Evolutionary conservation across 1,140 invertebrate genomes (phyloP).

Genomic region (Pygmarrhopalites habei): DNA sequence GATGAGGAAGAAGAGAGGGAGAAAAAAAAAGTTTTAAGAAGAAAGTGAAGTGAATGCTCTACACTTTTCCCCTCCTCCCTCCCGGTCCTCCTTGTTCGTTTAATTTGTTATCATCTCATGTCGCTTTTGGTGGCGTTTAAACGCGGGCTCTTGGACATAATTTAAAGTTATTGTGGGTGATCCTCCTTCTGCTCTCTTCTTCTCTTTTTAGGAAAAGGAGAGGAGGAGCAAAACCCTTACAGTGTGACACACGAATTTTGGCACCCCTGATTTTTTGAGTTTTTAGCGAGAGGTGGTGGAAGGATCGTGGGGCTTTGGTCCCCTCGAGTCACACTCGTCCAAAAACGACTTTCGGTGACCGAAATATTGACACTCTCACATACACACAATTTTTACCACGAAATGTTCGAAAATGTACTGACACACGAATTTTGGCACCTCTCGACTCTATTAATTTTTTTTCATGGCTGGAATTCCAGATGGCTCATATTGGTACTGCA

Average conservation of each 20-base stretch:
- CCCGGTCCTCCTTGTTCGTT: conserved; percentile 9
- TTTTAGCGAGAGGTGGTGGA: too few species aligned
- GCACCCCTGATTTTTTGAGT: too few species aligned
- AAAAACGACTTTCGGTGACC: too few species aligned
- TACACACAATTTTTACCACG: too few species aligned
- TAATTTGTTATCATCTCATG: conserved; percentile 29
- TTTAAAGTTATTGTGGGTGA: conserved; percentile 34
- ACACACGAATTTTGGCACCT: too few species aligned
- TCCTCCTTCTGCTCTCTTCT: conserved; percentile 6
- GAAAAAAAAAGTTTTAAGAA: not conserved
- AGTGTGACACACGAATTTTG: not conserved
- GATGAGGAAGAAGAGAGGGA: conserved; percentile 1
- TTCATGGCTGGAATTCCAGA: too few species aligned
- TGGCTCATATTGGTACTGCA: too few species aligned
- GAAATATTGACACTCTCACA: too few species aligned
- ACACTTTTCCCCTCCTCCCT: conserved; percentile 2
- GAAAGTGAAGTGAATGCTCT: conserved; percentile 5
- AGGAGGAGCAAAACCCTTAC: not conserved
- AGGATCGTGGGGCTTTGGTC: too few species aligned
- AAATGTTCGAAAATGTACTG: too few species aligned
- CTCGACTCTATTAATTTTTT: too few species aligned
- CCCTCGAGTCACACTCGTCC: too few species aligned
- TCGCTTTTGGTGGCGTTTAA: conserved; percentile 10
- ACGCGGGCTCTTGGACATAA: conserved; percentile 34
- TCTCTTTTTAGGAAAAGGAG: not conserved